Percentiles rank a stretch among this genome's conserved stretches.
phyloP scores from a whole-genome alignment of 2,888 invertebrate genomes.

The Notodonta ziczac region DNA sequence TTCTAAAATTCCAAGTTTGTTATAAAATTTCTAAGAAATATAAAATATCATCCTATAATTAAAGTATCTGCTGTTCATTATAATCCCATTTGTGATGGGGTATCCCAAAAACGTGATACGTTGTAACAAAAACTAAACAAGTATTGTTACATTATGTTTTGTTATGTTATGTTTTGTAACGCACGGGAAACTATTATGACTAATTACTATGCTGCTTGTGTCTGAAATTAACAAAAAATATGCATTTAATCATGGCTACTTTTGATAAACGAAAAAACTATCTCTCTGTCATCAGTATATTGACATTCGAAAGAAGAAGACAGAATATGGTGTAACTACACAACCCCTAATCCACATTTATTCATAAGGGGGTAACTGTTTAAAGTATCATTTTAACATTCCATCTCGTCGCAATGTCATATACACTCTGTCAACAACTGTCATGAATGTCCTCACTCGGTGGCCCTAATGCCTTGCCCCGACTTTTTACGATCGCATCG shows the following conservation, averaged over 20 bases:
- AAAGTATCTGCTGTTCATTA: slow-evolving; percentile 16
- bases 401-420: not conserved
- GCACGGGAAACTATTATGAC: too few relatives aligned
- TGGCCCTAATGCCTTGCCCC: too few relatives aligned
- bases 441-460: not conserved
- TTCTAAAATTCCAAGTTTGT: too few relatives aligned
- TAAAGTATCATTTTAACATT: too few relatives aligned
- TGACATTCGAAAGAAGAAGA: too few relatives aligned
- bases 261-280: too few relatives aligned
- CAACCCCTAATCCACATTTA: too few relatives aligned
- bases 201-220: too few relatives aligned
- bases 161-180: not conserved
- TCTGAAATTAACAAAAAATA: not conserved
- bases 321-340: too few relatives aligned
- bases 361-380: too few relatives aligned
- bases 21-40: not conserved
- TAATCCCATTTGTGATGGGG: slow-evolving; percentile 15
- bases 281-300: too few relatives aligned
- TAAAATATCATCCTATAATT: not conserved
- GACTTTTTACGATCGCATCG: slow-evolving; percentile 3
- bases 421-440: not conserved
- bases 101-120: slow-evolving; percentile 3
- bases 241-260: too few relatives aligned
- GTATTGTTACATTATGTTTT: not conserved
- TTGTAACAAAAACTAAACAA: not conserved